Base-by-base conservation (phyloP, 1,140 invertebrate genomes). In the Drosophila ananassae region DNA sequence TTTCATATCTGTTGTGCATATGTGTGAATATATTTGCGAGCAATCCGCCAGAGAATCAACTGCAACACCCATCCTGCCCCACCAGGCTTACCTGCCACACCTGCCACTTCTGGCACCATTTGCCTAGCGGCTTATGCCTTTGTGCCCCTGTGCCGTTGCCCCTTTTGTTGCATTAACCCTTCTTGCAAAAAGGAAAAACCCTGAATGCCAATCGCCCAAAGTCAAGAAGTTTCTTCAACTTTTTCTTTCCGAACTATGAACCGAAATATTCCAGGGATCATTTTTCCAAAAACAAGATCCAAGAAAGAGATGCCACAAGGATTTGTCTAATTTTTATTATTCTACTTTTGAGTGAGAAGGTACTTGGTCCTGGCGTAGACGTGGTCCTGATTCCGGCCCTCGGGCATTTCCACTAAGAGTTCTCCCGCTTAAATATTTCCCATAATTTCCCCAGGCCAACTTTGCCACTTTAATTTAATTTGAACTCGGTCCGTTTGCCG, bases 381-480 rank as follows among this genome's bases (percentile, higher is more conserved):
- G 32, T 0, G 34, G 34, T 37, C 34, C 34, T 37, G 34, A 10
- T 52, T 12, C 12, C 28, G 34, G 12, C 13, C 22, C 3, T 44
- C 10, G 21, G 21, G n/a, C 50, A 28, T 50, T 30, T 9, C 47
- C 37, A 48, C 25, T 30, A 60, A 25, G 34, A 51, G 37, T 56
- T 37, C 3, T 37, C 3, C 54, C 13, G 28, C 37, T 50, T 28
- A 50, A 63, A 73, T 73, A 73, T 73, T 50, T 46, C 32, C 72
- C 60, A 58, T 61, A 72, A 81, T 73, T 76, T 76, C 63, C 62
- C 52, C 44, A 62, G 44, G 67, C 58, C 57, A 60, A 64, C 57
- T 66, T 81, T 59, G 56, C 62, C 66, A 85, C 75, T 79, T 82
- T 87, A 68, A 81, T 80, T 80, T 79, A 79, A 79, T 84, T 84